Base-by-base conservation (phyloP, 1,140 invertebrate genomes). In the Kradibia gibbosae region DNA sequence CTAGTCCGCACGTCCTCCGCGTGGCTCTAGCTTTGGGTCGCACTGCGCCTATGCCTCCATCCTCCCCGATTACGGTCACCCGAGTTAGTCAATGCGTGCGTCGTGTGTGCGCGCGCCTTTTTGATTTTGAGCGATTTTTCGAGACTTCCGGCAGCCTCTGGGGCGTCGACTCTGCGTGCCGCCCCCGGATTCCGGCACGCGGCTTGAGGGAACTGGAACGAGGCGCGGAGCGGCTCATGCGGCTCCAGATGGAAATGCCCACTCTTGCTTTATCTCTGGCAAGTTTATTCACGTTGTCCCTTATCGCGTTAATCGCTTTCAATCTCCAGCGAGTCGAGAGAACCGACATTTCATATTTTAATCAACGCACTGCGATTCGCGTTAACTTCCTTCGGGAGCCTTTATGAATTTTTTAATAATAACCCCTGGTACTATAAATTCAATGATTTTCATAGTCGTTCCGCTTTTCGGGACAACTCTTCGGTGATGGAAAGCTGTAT, bases 121-220 rank as follows among this genome's bases (percentile, higher is more conserved):
- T 22, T 25, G 80, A 75, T 55, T 67, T 55, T 53, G 25, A 75
- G 55, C 50, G 79, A 67, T 65, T 74, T 73, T 67, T 55, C 79
- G 20, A 31, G 48, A 28, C 22, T 60, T 75, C 53, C 11, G 8
- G 31, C 53, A 42, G 34, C 34, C 3, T 53, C 50, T 5, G 4
- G 50, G 50, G 20, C 15, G 50, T 8, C 13, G 20, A 8, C 15
- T 20, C 42, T n/a, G n/a, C n/a, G n/a, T n/a, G n/a, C n/a, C n/a
- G n/a, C n/a, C n/a, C n/a, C n/a, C n/a, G n/a, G n/a, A n/a, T n/a
- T n/a, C n/a, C n/a, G n/a, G n/a, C n/a, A n/a, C n/a, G n/a, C n/a
- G n/a, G n/a, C n/a, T n/a, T n/a, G n/a, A n/a, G n/a, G n/a, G n/a
- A n/a, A n/a, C n/a, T n/a, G n/a, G n/a, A n/a, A n/a, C n/a, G n/a